Evolutionary conservation across 2,113 vertebrate species (phyloP), one percentile per base, ranked within the genome.

Genomic region (Pipra filicauda): DNA sequence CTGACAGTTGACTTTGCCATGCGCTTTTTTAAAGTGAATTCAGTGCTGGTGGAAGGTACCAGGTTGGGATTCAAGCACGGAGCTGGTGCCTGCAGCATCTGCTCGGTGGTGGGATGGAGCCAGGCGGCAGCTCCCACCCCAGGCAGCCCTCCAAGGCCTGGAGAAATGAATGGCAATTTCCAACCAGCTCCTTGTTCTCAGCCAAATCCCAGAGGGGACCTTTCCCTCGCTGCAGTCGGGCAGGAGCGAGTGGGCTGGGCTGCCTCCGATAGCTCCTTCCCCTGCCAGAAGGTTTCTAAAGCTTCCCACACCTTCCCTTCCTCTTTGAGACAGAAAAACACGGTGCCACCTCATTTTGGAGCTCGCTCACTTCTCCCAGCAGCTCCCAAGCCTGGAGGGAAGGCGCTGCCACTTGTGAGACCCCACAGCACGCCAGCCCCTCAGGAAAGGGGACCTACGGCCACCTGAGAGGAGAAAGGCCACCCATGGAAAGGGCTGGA

Each of bases 231-330:
- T 83, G 72, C 88, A 95, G 93, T 76, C 21, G 69, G 95, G 88
- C 93, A 85, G 93, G 90, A 95, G 93, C 35, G 67, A 93, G 91
- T 93, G 94, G 88, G 95, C 79, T 91, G 89, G 96, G 84, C 94
- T 95, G 93, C 93, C 91, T 95, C 89, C 52, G 1, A 93, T 49
- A 74, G 73, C 88, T 95, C 61, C 94, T 93, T 96, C 93, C 76
- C 86, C 80, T 96, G 94, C 92, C 96, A 92, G 93, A 94, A 94
- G 88, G 92, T 89, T 95, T 93, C 93, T 91, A 74, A 86, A 93
- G 80, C 94, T 95, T 95, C 94, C 96, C 94, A 95, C 96, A 96
- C 86, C 92, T 96, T 94, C 83, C 82, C 92, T 93, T 96, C 96
- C 88, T 96, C 91, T 95, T 41, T 28, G 79, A 96, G 85, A 83